Evolutionary conservation across 1,140 invertebrate genomes (phyloP).

Genomic region (Drosophila arawakana): DNA sequence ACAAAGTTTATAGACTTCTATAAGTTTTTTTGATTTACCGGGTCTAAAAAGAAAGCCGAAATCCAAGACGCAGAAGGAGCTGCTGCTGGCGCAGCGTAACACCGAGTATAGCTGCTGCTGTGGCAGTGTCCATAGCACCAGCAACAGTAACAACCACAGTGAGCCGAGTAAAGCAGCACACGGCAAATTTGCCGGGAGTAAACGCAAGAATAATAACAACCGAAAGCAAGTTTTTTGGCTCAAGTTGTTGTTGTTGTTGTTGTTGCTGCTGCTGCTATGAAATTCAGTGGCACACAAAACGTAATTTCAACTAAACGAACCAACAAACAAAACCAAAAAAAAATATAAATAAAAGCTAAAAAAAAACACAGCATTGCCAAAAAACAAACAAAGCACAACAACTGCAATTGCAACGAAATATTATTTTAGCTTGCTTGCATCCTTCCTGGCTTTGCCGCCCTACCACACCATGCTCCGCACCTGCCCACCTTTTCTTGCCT

Average conservation of each 20-base stretch:
- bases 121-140: conserved; percentile 58
- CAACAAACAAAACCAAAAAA: conserved; percentile 78
- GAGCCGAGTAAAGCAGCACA: conserved; percentile 55
- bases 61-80: conserved; percentile 22
- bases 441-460: conserved; percentile 57
- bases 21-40: too few relatives aligned
- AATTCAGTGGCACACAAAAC: conserved; percentile 82
- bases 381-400: conserved; percentile 48
- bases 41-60: conserved; percentile 52
- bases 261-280: conserved; percentile 63
- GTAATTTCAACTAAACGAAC: conserved; percentile 82
- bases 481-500: conserved; percentile 27
- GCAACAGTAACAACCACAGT: conserved; percentile 32
- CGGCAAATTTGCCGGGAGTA: conserved; percentile 81
- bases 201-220: conserved; percentile 81
- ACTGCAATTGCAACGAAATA: conserved; percentile 71
- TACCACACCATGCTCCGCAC: too few relatives aligned
- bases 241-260: conserved; percentile 41
- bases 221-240: conserved; percentile 79
- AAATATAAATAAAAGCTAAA: conserved; percentile 29
- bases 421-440: conserved; percentile 81
- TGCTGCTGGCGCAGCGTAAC: conserved; percentile 53
- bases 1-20: too few relatives aligned
- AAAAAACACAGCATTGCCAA: conserved; percentile 23
- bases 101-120: conserved; percentile 24